Percentiles rank a stretch among this genome's conserved stretches.
Conservation (phyloP, 37 sponge, comb jelly and placozoan genomes). For the Hormiphora californensis region DNA sequence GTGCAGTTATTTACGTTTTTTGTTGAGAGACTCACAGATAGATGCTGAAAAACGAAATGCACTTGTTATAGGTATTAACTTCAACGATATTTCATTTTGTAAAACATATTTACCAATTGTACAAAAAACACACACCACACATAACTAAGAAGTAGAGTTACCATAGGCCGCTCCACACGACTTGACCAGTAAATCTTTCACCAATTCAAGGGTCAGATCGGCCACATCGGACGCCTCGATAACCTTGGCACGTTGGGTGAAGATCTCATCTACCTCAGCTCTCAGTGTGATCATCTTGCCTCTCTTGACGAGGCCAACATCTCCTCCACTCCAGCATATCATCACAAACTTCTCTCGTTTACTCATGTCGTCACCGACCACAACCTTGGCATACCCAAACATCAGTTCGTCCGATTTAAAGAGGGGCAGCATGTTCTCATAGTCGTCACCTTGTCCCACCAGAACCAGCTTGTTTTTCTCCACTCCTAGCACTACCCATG, state of each 20-base stretch:
- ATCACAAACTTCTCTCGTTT: constrained; percentile 33
- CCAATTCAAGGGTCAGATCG: neutral
- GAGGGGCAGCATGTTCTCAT: neutral
- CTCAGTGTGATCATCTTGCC: constrained; percentile 1
- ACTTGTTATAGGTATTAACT: no score
- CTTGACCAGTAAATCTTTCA: neutral
- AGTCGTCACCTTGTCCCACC: constrained; percentile 9
- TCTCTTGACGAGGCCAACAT: neutral
- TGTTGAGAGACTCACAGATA: no score
- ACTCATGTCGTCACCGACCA: constrained; percentile 12
- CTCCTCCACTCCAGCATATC: neutral
- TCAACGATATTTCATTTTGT: neutral
- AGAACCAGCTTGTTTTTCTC: neutral
- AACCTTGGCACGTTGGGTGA: constrained; percentile 13
- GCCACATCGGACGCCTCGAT: neutral
- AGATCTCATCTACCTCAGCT: neutral
- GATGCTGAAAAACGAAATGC: no score
- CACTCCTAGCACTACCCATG: constrained; percentile 10
- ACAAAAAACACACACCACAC: neutral
- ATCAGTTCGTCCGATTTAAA: neutral
- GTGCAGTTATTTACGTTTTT: no score
- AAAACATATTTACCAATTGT: neutral
- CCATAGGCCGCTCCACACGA: constrained; percentile 3
- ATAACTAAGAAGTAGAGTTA: constrained; percentile 1
- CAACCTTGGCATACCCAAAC: constrained; percentile 7